A percentile compares a stretch with the other conserved stretches of the same genome.
Evolutionary conservation across 2,113 vertebrate genomes (phyloP).

Genomic region (Megatriorchis doriae): DNA sequence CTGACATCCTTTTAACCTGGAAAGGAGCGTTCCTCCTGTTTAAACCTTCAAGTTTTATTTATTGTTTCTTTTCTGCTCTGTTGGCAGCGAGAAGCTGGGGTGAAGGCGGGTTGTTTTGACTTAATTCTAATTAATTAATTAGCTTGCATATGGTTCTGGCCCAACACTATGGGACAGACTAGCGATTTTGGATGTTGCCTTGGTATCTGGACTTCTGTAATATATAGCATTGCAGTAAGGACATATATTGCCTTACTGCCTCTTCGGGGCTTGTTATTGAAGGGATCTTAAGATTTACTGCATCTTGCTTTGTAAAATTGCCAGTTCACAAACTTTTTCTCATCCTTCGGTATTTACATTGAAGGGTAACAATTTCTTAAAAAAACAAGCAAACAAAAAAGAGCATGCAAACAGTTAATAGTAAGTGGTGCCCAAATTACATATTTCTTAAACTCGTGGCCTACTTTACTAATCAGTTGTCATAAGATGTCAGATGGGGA

Average conservation of each 20-base stretch:
- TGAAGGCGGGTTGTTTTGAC: conserved; percentile 1
- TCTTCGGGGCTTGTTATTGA: neutral
- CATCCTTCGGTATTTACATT: neutral
- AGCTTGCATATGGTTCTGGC: neutral
- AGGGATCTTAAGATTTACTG: neutral
- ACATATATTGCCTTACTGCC: neutral
- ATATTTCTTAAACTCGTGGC: conserved; percentile 67
- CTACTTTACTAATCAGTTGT: conserved; percentile 76
- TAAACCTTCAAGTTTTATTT: conserved; percentile 20
- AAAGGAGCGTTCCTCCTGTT: neutral
- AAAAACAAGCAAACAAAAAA: neutral
- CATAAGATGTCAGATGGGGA: conserved; percentile 71
- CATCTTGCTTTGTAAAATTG: neutral
- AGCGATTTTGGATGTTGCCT: conserved; percentile 11
- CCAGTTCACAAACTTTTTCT: neutral
- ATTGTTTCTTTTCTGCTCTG: neutral
- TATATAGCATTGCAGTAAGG: neutral
- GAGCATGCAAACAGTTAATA: conserved; percentile 61
- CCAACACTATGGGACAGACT: neutral
- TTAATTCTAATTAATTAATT: conserved; percentile 46
- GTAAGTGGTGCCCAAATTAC: conserved; percentile 51
- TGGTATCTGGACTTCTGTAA: neutral
- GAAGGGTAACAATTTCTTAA: neutral
- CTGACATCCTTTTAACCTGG: conserved; percentile 32
- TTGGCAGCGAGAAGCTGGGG: neutral